Conservation (phyloP, 1,140 invertebrate species). For the Ceratina calcarata region DNA sequence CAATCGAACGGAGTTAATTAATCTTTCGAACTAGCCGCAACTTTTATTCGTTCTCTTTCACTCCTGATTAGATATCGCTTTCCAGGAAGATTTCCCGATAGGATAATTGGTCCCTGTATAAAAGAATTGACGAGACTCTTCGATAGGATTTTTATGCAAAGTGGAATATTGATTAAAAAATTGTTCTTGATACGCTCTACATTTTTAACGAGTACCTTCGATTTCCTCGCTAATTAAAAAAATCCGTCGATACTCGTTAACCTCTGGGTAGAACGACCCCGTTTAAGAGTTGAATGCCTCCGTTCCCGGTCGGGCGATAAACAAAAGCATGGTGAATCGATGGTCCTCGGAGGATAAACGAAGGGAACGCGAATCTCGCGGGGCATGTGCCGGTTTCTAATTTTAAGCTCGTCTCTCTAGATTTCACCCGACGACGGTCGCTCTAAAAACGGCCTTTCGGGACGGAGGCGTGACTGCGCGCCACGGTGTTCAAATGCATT, state of each 20-base stretch:
- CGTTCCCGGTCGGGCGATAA: conserved; percentile 26
- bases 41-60: no score
- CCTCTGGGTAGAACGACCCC: background rate
- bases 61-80: no score
- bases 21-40: no score
- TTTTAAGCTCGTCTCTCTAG: conserved; percentile 53
- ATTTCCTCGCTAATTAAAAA: background rate
- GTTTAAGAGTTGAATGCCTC: conserved; percentile 7
- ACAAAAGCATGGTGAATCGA: conserved; percentile 51
- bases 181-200: no score
- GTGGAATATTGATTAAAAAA: no score
- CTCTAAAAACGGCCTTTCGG: conserved; percentile 57
- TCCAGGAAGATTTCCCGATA: no score
- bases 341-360: conserved; percentile 49
- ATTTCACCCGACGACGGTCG: conserved; percentile 41
- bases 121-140: no score
- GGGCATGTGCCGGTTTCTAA: conserved; percentile 54
- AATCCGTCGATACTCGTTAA: background rate
- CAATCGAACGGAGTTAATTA: no score
- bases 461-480: conserved; percentile 29
- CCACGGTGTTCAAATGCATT: conserved; percentile 48
- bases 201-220: no score
- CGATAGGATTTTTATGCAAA: no score
- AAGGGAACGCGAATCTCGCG: conserved; percentile 51
- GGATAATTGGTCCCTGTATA: no score